These are phyloP conservation scores for Frankliniella fusca DNA, from an alignment of 2,888 invertebrate genomes.

Conservation along the genomic window DNA sequence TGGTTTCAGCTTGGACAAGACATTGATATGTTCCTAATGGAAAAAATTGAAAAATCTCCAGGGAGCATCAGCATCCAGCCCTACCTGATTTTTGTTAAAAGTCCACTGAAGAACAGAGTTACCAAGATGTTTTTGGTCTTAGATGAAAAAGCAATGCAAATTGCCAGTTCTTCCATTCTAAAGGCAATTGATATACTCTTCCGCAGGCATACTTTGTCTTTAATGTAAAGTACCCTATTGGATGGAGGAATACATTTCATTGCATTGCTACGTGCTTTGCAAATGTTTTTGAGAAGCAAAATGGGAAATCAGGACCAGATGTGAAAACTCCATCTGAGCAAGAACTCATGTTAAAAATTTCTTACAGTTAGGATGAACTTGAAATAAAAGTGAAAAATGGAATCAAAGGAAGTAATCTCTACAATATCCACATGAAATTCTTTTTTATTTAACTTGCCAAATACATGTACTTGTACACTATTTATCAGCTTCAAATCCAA, in stretches of 20 bases:
- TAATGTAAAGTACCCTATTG: not conserved
- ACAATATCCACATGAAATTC: too few relatives aligned
- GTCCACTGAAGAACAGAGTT: not conserved
- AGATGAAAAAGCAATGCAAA: not conserved
- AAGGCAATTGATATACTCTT: not conserved
- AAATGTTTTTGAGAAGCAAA: not conserved
- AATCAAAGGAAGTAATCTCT: too few relatives aligned
- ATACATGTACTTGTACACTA: too few relatives aligned
- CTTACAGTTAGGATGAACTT: too few relatives aligned
- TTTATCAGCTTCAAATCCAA: too few relatives aligned
- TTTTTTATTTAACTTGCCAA: too few relatives aligned
- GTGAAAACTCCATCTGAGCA: not conserved
- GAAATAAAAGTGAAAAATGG: too few relatives aligned
- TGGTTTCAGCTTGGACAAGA: slow-evolving; percentile 8
- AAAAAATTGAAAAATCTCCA: not conserved
- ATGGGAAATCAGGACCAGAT: not conserved
- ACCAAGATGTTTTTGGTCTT: not conserved
- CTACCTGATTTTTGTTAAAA: not conserved
- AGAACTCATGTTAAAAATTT: not conserved
- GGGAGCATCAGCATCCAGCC: not conserved
- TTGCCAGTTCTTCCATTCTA: not conserved
- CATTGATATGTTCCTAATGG: not conserved
- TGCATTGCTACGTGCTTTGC: not conserved
- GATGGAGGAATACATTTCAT: not conserved
- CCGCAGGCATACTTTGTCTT: not conserved